Base-by-base conservation (phyloP, 2,797 vertebrate genomes). In the Ibycter americanus region DNA sequence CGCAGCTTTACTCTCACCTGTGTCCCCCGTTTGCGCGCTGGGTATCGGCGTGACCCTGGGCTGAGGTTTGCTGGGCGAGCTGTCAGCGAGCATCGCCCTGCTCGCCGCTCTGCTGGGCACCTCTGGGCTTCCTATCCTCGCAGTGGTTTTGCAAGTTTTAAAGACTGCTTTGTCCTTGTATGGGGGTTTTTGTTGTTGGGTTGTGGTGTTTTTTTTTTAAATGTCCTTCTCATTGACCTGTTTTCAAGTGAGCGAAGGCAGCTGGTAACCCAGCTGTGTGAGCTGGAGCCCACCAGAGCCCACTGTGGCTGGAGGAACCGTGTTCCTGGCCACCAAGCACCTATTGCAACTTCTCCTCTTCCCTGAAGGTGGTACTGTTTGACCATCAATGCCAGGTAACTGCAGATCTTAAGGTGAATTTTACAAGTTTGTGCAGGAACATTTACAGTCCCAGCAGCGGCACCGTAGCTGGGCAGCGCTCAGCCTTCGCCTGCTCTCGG, bases 311-410 rank as follows among this genome's bases (percentile, higher is more conserved):
- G 52, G 3, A 49, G 5, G 3, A 0, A 3, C 18, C 4, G 47
- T 0, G 44, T 4, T 63, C 36, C 44, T 27, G 76, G 61, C 12
- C 77, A 11, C 3, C 49, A 36, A 40, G 55, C 76, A 40, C n/a
- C 47, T 8, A 0, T 1, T 96, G 95, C 92, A 95, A 19, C 32
- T 32, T 88, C 83, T 49, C 54, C 56, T 22, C 13, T 14, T 14
- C 80, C 96, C 97, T 95, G 93, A 68, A 96, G 97, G 31, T 96
- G 97, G 87, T 90, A 92, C 94, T 97, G 87, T 97, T 65, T 3
- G 87, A 97, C 95, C 81, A 7, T 4, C 16, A 47, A 3, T 8
- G 13, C 1, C 3, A 0, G 9, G 14, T 4, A 32, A 4, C 54
- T 1, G 3, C 83, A 4, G 52, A 0, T 21, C 1, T 2, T 6